Conservation (phyloP, 2,797 vertebrate genomes). For the Nasua narica region DNA sequence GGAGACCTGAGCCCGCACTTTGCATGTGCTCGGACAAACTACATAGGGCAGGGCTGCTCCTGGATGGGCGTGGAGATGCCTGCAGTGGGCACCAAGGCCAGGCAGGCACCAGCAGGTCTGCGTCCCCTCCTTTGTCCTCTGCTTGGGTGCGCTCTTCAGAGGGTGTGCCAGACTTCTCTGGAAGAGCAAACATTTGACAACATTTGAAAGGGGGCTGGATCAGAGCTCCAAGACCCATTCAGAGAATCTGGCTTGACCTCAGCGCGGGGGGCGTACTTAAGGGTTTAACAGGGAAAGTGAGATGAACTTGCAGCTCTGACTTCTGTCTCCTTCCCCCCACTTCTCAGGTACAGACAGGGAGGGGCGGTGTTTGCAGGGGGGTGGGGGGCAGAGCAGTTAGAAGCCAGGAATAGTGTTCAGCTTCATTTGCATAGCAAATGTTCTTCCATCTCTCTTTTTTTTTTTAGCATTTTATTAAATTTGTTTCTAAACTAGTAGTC, state of each 20-base stretch:
- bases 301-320: not conserved
- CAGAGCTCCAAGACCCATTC: fast-evolving
- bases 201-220: not conserved
- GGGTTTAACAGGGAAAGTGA: too few species aligned
- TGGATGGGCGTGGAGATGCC: too few species aligned
- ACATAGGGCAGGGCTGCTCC: too few species aligned
- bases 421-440: not conserved
- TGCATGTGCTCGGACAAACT: not conserved
- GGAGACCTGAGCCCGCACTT: not conserved
- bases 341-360: not conserved
- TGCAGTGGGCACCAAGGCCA: too few species aligned
- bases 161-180: not conserved
- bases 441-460: too few species aligned
- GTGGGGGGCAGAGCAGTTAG: fast-evolving
- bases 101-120: too few species aligned
- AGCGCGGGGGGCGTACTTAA: not conserved
- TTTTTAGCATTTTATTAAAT: not conserved
- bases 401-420: not conserved
- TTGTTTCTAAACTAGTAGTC: not conserved
- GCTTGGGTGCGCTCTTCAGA: not conserved
- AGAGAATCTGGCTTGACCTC: not conserved
- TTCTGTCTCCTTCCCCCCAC: not conserved
- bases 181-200: not conserved
- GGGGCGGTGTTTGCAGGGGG: fast-evolving
- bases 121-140: not conserved